Base-by-base conservation (phyloP, 1,140 invertebrate genomes). In the Panonychus citri region DNA sequence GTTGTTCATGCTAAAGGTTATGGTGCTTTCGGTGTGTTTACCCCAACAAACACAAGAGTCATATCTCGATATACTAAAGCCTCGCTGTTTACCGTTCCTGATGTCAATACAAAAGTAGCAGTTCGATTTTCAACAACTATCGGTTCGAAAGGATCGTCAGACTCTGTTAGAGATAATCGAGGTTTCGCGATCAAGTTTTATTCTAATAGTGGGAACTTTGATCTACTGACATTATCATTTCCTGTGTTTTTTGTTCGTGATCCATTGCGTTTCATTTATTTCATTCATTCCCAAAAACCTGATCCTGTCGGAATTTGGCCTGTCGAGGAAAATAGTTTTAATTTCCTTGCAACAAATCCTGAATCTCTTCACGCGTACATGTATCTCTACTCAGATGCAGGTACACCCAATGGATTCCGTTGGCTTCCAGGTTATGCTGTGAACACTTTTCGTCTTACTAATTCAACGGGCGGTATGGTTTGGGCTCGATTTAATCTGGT, bases 1-100 rank as follows among this genome's bases (percentile, higher is more conserved):
- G 91, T 96, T 1, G 91, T 97, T 0, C 93, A 97, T 70, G 93
- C 91, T 0, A 97, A 96, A 72, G 93, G 91, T 64, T 85, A 83
- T 55, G 81, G 89, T 62, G 93, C 93, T 17, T 95, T 94, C 73
- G 93, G 93, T 2, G 90, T 91, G 66, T 93, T 96, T 69, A 88
- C 95, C 71, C 81, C 56, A 19, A 60, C 59, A 17, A 59, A 53
- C 24, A 30, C 28, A 12, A 5, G 12, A 7, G 85, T 94, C 65
- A 86, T 96, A 25, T 78, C 77, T 2, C 79, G 82, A 57, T 93
- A 88, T 64, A 77, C 72, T 51, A 87, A 85, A 59, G 85, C 88
- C 0, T 78, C 78, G 53, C 67, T 91, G 0, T 94, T 95, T 69
- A 77, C 79, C n/a, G 28, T 74, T 49, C 74, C 90, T 48, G 88